Evolutionary conservation across 1,140 invertebrate genomes (phyloP), one percentile per base, ranked within the genome.

Genomic region (Sitobion miscanthi): DNA sequence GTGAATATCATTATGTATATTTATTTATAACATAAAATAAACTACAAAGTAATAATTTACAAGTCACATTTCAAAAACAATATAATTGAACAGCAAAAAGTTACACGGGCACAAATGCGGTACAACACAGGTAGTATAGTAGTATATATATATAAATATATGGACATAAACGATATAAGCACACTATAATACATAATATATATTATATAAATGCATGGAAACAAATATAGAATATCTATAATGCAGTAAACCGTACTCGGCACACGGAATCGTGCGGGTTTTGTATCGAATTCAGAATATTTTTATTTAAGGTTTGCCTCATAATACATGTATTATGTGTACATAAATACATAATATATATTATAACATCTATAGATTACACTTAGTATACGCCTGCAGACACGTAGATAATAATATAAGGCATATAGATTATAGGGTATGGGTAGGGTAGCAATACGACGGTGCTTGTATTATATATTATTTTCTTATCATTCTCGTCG

Each of bases 251-350:
- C 62, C 62, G 4, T 17, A 77, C 62, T 77, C 14, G 62, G 62
- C 14, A 77, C 62, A n/a, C 62, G 62, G 30, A 77, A 77, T 77
- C 62, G 62, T 77, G 62, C 62, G 62, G 30, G 30, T 77, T 77
- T 77, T 77, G 62, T 77, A 77, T 77, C 30, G 62, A 77, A 77
- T 77, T 77, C 62, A 77, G 62, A 77, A n/a, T 77, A 77, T 77
- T 77, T 77, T 23, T 77, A n/a, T n/a, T 77, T 77, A 77, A 77
- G 62, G 62, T 77, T 14, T 14, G 30, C 30, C 30, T 77, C 62
- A 17, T n/a, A 77, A 77, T 77, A 77, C n/a, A 62, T 8, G 2
- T 8, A 17, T 4, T 8, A 17, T 4, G 14, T n/a, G 42, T 42
- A 42, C 42, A 42, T 42, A 42, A 42, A 42, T 42, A n/a, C 8